Evolutionary conservation across 2,888 invertebrate species (phyloP), one percentile per base, ranked within the genome.

Genomic region (Noctuana brunneofusca): DNA sequence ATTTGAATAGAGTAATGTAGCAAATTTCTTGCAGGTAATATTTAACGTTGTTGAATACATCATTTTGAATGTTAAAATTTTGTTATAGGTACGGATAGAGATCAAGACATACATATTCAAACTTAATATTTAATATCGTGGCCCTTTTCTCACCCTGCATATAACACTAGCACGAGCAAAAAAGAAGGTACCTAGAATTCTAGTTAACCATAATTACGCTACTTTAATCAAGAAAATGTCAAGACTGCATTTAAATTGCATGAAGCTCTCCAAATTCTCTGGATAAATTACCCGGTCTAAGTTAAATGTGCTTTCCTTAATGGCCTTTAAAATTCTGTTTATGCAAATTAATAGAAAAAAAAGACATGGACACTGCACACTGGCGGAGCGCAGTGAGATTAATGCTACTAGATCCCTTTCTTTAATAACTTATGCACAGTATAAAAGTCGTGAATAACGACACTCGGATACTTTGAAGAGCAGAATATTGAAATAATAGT

Each of bases 311-410:
- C 48, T 49, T 48, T 49, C 38, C 54, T 55, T 60, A 62, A 62
- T 62, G 60, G 27, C 22, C 54, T 55, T 55, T 55, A 55, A 57
- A 55, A 49, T 54, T 60, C 54, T 62, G 49, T 55, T 62, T 62
- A 62, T 62, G 62, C 62, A 62, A 62, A 62, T 62, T 62, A 35
- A 55, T 55, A 49, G 27, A 49, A 62, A 62, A n/a, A 55, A 49
- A 62, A 62, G 14, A 53, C 48, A 27, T 49, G 27, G n/a, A 30
- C 41, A 11, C 55, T 35, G 55, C 49, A 49, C 18, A 55, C 48
- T 55, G 38, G 18, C 27, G 14, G 12, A 49, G 38, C 48, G 54
- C 48, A 60, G 48, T 38, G n/a, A 24, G 43, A 32, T 60, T 54
- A 53, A 54, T 53, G 35, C 46, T 22, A 4, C 5, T 46, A 20